phyloP scores from a whole-genome alignment of 2,113 vertebrate species.

The Polypterus senegalus region DNA sequence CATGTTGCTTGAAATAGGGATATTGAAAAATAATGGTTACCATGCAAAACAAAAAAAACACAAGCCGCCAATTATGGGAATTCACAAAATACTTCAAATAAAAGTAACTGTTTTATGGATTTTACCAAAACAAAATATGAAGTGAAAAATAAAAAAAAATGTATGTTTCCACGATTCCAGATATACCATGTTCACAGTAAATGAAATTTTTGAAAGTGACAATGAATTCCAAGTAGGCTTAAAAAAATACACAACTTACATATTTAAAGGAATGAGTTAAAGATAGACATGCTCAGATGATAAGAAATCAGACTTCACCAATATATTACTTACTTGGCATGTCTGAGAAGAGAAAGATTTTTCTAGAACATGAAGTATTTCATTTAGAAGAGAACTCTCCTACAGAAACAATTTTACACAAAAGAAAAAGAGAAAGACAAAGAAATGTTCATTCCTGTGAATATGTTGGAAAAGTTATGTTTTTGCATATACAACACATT shows the following conservation, averaged over 20 bases:
- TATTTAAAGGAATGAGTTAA: slow-evolving; percentile 24
- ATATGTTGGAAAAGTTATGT: no score
- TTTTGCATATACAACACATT: no score
- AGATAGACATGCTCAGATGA: slow-evolving; percentile 36
- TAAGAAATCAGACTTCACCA: slow-evolving; percentile 20
- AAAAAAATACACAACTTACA: not conserved
- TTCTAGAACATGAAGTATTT: slow-evolving; percentile 54
- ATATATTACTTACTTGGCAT: slow-evolving; percentile 46
- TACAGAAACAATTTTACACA: slow-evolving; percentile 29
- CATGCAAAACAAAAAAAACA: no score
- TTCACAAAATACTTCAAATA: no score
- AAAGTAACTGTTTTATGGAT: no score
- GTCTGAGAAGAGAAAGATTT: slow-evolving; percentile 24
- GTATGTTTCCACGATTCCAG: no score
- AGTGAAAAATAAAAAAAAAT: not conserved
- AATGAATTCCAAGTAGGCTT: no score
- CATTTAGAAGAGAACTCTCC: slow-evolving; percentile 57
- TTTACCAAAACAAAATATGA: not conserved
- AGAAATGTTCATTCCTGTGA: not conserved
- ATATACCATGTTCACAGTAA: no score
- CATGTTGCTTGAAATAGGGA: no score
- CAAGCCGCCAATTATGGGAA: no score
- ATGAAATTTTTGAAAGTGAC: no score
- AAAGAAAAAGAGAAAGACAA: slow-evolving; percentile 28
- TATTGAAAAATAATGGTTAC: no score